Conservation (phyloP, 2,113 vertebrate species). For the Petroica traversi region DNA sequence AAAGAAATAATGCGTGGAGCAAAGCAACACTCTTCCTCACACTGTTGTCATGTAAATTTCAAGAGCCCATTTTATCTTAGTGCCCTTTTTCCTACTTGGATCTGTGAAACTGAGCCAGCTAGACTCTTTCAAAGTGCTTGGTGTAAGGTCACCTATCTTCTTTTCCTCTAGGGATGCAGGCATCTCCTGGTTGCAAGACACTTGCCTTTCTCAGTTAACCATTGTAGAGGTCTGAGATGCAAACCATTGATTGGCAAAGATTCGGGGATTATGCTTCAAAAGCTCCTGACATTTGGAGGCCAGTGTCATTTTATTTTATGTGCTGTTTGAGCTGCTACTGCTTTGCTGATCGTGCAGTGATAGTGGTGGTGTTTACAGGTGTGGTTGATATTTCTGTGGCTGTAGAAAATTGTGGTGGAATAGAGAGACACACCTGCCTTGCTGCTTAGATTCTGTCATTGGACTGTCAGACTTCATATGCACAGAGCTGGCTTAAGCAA, state of each 20-base stretch:
- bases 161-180: not conserved
- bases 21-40: not conserved
- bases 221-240: not conserved
- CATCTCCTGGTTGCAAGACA: not conserved
- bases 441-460: not conserved
- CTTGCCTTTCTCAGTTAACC: not conserved
- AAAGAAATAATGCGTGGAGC: not conserved
- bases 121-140: not conserved
- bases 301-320: not conserved
- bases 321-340: not conserved
- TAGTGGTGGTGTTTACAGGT: accelerated
- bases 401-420: not conserved
- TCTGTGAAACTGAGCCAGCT: not conserved
- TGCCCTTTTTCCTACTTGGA: not conserved
- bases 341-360: not conserved
- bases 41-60: not conserved
- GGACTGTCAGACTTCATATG: not conserved
- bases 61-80: not conserved
- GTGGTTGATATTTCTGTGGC: not conserved
- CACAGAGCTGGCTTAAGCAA: not conserved
- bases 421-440: not conserved
- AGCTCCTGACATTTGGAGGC: not conserved
- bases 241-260: not conserved
- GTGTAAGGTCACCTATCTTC: not conserved
- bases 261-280: not conserved